Conservation (phyloP, 2,888 invertebrate genomes). For the Meliscaeva auricollis region DNA sequence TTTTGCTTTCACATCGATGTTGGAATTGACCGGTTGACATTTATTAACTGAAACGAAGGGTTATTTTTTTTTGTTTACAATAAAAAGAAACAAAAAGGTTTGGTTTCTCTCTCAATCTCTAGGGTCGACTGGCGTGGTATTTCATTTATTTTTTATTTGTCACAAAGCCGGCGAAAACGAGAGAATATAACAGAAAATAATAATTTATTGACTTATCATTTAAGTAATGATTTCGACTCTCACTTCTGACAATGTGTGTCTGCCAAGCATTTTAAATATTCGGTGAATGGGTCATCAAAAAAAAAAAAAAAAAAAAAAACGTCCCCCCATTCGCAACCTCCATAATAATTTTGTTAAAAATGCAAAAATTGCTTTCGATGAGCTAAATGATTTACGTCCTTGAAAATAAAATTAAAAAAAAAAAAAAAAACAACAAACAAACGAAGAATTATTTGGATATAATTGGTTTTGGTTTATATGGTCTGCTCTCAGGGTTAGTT, state of each 20-base stretch:
- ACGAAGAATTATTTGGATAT: conserved; percentile 58
- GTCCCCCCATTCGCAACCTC: conserved; percentile 12
- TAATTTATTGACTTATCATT: conserved; percentile 71
- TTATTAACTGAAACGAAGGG: conserved; percentile 28
- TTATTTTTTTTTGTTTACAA: neutral
- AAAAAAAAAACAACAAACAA: conserved; percentile 3
- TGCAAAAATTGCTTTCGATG: conserved; percentile 48
- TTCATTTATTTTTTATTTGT: conserved; percentile 20
- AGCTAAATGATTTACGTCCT: conserved; percentile 57
- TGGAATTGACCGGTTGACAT: conserved; percentile 16
- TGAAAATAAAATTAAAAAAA: neutral
- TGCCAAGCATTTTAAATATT: conserved; percentile 63
- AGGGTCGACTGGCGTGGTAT: conserved; percentile 5
- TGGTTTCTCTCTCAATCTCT: conserved; percentile 44
- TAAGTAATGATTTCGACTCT: conserved; percentile 75
- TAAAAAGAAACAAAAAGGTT: conserved; percentile 13
- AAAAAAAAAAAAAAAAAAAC: conserved; percentile 9
- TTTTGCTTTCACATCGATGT: conserved; percentile 5
- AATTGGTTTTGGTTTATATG: conserved; percentile 55
- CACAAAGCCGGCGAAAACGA: conserved; percentile 18
- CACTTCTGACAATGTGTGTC: conserved; percentile 72
- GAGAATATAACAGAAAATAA: conserved; percentile 22
- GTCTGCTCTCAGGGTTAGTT: conserved; percentile 38
- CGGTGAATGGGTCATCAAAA: conserved; percentile 34
- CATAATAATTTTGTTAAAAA: conserved; percentile 35